Conservation (phyloP, 2,888 invertebrate genomes). For the Drosophila ustulata region DNA sequence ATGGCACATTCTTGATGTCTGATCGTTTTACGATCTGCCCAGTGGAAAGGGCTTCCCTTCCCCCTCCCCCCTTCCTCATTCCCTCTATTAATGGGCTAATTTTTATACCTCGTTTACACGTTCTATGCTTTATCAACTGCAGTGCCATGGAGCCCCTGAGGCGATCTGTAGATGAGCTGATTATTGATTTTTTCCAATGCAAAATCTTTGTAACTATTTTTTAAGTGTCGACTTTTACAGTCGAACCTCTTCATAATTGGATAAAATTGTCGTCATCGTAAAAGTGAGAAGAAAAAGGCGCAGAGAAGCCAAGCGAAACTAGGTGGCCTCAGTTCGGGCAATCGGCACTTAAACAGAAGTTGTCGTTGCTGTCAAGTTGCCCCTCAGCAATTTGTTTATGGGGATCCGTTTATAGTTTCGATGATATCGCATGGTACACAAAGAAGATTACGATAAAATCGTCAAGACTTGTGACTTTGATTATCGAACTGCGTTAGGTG, state of each 20-base stretch:
- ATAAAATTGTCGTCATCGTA: conserved; percentile 61
- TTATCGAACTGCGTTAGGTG: conserved; percentile 28
- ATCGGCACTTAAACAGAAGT: conserved; percentile 59
- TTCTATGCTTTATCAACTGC: conserved; percentile 41
- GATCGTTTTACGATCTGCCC: conserved; percentile 50
- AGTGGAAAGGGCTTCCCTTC: background rate
- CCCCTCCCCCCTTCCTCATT: background rate
- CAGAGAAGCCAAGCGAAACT: background rate
- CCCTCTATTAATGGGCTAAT: conserved; percentile 29
- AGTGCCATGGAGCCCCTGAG: background rate
- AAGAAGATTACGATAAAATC: conserved; percentile 39
- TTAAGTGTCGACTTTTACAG: conserved; percentile 58
- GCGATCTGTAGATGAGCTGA: conserved; percentile 30
- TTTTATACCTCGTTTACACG: conserved; percentile 70
- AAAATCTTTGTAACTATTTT: conserved; percentile 32
- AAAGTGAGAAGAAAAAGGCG: conserved; percentile 16
- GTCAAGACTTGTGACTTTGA: background rate
- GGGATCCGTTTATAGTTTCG: conserved; percentile 35
- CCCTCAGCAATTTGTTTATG: conserved; percentile 53
- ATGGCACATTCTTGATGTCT: conserved; percentile 64
- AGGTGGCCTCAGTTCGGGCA: conserved; percentile 12
- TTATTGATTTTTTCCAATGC: conserved; percentile 52
- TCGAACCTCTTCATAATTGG: conserved; percentile 51
- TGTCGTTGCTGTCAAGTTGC: conserved; percentile 31
- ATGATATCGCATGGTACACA: conserved; percentile 37